A percentile compares a stretch with the other conserved stretches of the same genome.
Evolutionary conservation across 2,113 vertebrate species (phyloP).

Genomic region (Tachuris rubrigastra): DNA sequence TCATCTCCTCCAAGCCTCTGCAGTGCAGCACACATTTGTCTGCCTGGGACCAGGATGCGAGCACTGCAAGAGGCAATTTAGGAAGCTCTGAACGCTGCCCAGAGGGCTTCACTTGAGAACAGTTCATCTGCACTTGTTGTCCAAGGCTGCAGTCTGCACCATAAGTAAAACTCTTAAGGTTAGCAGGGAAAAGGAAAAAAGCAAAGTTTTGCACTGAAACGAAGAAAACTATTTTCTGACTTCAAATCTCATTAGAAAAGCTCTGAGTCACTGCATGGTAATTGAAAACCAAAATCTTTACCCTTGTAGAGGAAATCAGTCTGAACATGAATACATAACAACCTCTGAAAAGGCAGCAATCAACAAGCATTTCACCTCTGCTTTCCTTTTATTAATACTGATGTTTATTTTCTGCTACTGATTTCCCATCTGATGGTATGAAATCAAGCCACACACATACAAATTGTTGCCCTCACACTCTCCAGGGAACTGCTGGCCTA

Average conservation of each 20-base stretch:
- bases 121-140: not conserved
- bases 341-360: not conserved
- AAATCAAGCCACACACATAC: not conserved
- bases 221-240: not conserved
- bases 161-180: not conserved
- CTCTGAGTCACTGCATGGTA: not conserved
- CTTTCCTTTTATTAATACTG: constrained; percentile 14
- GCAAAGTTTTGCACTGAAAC: not conserved
- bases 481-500: not conserved
- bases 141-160: not conserved
- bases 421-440: not conserved
- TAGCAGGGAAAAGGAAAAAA: not conserved
- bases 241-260: not conserved
- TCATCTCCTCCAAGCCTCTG: not conserved
- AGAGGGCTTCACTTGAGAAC: not conserved
- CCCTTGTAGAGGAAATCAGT: not conserved
- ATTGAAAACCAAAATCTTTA: not conserved
- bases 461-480: not conserved
- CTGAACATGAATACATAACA: not conserved
- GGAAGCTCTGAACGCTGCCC: not conserved
- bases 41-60: not conserved
- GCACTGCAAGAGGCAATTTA: not conserved
- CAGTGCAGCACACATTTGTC: not conserved
- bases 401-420: constrained; percentile 37
- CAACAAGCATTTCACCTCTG: not conserved